phyloP scores from a whole-genome alignment of 1,140 invertebrate species.

The Pseudomyrmex flavicornis region DNA sequence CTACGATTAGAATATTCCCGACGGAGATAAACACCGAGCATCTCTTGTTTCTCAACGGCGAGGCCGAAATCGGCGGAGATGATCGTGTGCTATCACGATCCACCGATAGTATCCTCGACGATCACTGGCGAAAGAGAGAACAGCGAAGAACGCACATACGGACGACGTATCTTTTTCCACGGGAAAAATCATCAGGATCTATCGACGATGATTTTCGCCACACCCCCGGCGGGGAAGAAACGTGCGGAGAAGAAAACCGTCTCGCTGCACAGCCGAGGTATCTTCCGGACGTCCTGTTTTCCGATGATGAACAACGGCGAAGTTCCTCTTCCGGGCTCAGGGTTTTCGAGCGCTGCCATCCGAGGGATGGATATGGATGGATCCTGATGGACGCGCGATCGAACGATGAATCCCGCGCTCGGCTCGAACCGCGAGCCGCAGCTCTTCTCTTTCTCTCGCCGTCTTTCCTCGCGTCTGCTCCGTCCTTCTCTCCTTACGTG shows the following conservation, averaged over 20 bases:
- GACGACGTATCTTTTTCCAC: constrained; percentile 12
- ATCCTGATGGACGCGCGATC: constrained; percentile 43
- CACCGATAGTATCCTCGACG: constrained; percentile 2
- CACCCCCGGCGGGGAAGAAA: background rate
- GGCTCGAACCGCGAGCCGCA: constrained; percentile 28
- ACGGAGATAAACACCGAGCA: no score
- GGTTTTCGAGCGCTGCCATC: constrained; percentile 27
- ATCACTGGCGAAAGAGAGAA: background rate
- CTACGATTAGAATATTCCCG: no score
- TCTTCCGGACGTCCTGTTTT: constrained; percentile 46
- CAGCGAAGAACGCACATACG: background rate
- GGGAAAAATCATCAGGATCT: background rate
- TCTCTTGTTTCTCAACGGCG: no score
- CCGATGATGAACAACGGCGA: constrained; percentile 39
- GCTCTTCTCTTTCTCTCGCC: background rate
- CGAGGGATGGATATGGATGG: constrained; percentile 14
- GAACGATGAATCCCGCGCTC: constrained; percentile 54
- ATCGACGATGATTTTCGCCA: constrained; percentile 6
- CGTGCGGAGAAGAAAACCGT: background rate
- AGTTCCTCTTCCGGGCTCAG: constrained; percentile 40
- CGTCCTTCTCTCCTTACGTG: constrained; percentile 48
- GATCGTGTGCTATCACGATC: constrained; percentile 5
- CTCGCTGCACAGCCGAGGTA: constrained; percentile 2
- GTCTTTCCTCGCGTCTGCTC: background rate
- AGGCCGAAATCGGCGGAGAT: no score